phyloP scores from a whole-genome alignment of 2,888 invertebrate species.

The Ochropleura leucogaster region DNA sequence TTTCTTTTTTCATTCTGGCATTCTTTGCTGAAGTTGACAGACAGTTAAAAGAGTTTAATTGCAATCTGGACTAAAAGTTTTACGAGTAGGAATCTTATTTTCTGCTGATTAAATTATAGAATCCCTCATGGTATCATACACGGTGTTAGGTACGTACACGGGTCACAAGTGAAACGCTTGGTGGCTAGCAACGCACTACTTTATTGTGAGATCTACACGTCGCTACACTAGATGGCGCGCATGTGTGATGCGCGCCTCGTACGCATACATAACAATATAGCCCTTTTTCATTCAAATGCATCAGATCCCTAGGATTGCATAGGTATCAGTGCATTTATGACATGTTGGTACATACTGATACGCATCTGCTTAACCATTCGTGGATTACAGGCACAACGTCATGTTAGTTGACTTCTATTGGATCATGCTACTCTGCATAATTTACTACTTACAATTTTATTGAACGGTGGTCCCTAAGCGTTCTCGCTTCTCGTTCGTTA shows the following conservation, averaged over 20 bases:
- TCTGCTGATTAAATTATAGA: too few relatives aligned
- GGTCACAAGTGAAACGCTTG: too few relatives aligned
- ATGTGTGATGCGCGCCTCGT: too few relatives aligned
- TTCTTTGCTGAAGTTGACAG: neutral
- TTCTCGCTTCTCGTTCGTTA: neutral
- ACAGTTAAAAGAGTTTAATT: neutral
- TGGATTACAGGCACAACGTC: neutral
- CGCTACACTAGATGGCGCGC: too few relatives aligned
- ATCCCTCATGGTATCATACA: too few relatives aligned
- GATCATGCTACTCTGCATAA: neutral
- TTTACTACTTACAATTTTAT: neutral
- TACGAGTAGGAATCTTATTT: too few relatives aligned
- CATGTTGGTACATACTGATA: neutral
- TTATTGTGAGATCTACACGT: too few relatives aligned
- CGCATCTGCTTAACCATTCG: neutral
- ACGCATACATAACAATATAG: too few relatives aligned
- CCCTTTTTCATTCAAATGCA: neutral
- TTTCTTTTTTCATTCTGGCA: constrained; percentile 29
- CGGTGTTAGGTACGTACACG: too few relatives aligned
- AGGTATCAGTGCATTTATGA: neutral
- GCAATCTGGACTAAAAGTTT: neutral
- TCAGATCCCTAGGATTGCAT: neutral
- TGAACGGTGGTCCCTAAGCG: too few relatives aligned
- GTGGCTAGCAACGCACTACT: too few relatives aligned
- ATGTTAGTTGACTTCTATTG: neutral